A percentile compares a stretch with the other conserved stretches of the same genome.
Conservation (phyloP, 2,113 vertebrate genomes). For the Cynocephalus volans region DNA sequence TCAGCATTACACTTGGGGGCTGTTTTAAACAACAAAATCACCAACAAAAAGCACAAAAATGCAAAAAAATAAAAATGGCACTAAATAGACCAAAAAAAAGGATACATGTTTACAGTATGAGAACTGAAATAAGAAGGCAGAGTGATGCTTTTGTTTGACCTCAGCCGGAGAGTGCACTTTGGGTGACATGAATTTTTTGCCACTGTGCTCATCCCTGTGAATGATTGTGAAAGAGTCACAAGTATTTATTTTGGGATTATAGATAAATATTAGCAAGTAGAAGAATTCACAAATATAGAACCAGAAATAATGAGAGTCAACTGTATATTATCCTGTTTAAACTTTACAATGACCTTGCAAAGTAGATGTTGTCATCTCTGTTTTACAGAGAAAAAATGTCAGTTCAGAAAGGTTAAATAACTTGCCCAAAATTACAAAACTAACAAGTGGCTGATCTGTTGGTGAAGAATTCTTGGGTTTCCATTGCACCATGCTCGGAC, state of each 20-base stretch:
- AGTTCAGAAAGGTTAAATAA: not conserved
- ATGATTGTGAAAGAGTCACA: not conserved
- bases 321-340: not conserved
- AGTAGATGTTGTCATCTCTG: not conserved
- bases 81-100: not conserved
- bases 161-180: not conserved
- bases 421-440: not conserved
- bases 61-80: not conserved
- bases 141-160: not conserved
- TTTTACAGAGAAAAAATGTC: not conserved
- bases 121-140: not conserved
- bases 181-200: not conserved
- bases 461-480: not conserved
- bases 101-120: not conserved
- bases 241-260: not conserved
- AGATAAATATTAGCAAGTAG: slow-evolving; percentile 9
- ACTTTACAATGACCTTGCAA: not conserved
- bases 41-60: not conserved
- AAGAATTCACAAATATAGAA: not conserved
- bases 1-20: not conserved
- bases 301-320: not conserved
- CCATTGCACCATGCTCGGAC: not conserved
- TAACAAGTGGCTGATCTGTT: not conserved
- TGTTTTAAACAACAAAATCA: slow-evolving; percentile 4
- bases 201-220: not conserved